Base-by-base conservation (phyloP, 2,888 invertebrate species). In the Oscheius myriophilus region DNA sequence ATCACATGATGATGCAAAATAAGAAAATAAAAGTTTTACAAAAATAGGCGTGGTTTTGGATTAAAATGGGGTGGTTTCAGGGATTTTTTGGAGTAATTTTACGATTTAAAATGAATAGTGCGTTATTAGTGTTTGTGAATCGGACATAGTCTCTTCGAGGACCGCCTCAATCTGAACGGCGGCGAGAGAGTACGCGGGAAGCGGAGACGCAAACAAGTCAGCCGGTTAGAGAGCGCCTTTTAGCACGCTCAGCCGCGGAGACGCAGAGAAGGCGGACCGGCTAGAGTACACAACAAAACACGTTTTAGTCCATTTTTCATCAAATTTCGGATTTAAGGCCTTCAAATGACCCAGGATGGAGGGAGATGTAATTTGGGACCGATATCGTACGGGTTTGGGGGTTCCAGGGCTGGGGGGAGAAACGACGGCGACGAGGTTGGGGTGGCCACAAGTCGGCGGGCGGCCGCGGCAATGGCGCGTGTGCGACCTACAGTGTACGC, bases 131-230 rank as follows among this genome's bases (percentile, higher is more conserved):
- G 33, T 33, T 33, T 33, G 61, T 61, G 61, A 61, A 49, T 61
- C 49, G 49, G 61, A 49, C 61, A 61, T 61, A 61, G 61, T 61
- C 61, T 61, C 49, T 61, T 25, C 49, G 33, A 61, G 49, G 49
- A 46, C 61, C 61, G 61, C 61, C 61, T 61, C 61, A 61, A 61
- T 49, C 61, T 61, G 61, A 61, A 45, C 61, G 61, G 61, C 46
- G n/a, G 49, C 26, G 46, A 61, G 46, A 46, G 26, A 61, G 25
- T 11, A 18, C n/a, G 33, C 26, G 16, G 49, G 33, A 18, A 33
- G 26, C 49, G 49, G 61, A 61, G 61, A 61, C 61, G 61, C 61
- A 61, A 61, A 61, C 61, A 61, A 61, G 61, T 61, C 61, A 49
- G 61, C 26, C 18, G 49, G 49, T 16, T 26, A 61, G 46, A 23